Evolutionary conservation across 2,113 vertebrate species (phyloP).

Genomic region (Dunckerocampus dactyliophorus): DNA sequence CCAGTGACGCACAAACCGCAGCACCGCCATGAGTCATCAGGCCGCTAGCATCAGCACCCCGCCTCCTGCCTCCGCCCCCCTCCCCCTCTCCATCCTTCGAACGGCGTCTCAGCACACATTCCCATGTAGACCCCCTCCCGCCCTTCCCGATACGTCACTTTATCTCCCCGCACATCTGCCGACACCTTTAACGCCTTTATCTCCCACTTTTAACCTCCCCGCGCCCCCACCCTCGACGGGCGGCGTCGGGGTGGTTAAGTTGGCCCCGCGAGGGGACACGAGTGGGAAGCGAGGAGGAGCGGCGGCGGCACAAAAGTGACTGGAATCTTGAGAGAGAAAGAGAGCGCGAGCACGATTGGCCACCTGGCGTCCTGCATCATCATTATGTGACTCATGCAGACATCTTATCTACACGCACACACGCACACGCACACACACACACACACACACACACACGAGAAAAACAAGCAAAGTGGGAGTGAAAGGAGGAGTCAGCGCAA

Average conservation of each 20-base stretch:
- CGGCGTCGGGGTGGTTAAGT: constrained; percentile 48
- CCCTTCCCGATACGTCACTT: constrained; percentile 45
- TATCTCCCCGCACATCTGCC: constrained; percentile 35
- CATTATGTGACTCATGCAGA: constrained; percentile 69
- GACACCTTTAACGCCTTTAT: too few relatives aligned
- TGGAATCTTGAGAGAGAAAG: constrained; percentile 13
- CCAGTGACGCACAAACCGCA: constrained; percentile 81
- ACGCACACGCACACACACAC: constrained; percentile 10
- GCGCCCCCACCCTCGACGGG: constrained; percentile 35
- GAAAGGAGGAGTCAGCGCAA: constrained; percentile 31
- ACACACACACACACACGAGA: constrained; percentile 3
- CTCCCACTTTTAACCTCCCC: constrained; percentile 47
- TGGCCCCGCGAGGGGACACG: constrained; percentile 28
- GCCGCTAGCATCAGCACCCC: constrained; percentile 78
- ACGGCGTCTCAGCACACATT: constrained; percentile 64
- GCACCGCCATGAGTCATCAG: constrained; percentile 81
- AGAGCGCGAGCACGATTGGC: constrained; percentile 50
- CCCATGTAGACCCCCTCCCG: constrained; percentile 59
- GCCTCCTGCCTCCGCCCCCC: constrained; percentile 73
- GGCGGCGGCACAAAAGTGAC: constrained; percentile 1
- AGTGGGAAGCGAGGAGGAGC: constrained; percentile 10
- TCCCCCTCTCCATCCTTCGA: constrained; percentile 65
- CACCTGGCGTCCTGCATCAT: constrained; percentile 70
- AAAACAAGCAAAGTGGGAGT: constrained; percentile 11
- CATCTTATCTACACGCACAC: constrained; percentile 59